A percentile compares a stretch with the other conserved stretches of the same genome.
Conservation (phyloP, 1,140 invertebrate genomes). For the Anoplophora glabripennis region DNA sequence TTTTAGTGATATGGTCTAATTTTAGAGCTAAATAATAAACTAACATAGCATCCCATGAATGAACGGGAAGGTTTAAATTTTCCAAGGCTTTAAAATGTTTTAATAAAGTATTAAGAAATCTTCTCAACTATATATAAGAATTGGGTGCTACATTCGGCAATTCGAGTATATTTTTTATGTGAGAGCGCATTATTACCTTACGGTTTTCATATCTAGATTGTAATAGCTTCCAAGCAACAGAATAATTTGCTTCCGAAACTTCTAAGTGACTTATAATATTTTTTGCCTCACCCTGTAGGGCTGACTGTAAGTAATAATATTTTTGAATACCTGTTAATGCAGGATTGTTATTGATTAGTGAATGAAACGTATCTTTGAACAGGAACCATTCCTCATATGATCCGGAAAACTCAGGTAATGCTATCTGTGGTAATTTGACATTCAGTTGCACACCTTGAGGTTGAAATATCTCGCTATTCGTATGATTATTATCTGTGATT, state of each 20-base stretch:
- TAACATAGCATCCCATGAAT: too few relatives aligned
- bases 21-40: too few relatives aligned
- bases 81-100: too few relatives aligned
- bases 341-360: constrained; percentile 9
- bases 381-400: neutral
- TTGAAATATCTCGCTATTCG: too few relatives aligned
- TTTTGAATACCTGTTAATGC: constrained; percentile 5
- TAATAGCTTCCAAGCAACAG: constrained; percentile 10
- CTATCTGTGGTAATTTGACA: too few relatives aligned
- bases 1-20: too few relatives aligned
- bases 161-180: constrained; percentile 3
- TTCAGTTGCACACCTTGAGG: too few relatives aligned
- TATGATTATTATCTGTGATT: too few relatives aligned
- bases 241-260: constrained; percentile 13
- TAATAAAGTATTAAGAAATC: too few relatives aligned
- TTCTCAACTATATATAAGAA: too few relatives aligned
- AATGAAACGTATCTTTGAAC: constrained; percentile 6
- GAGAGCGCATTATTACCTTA: neutral
- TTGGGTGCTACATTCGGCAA: neutral
- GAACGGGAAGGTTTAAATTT: too few relatives aligned
- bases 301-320: constrained; percentile 16
- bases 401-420: too few relatives aligned
- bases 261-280: constrained; percentile 1
- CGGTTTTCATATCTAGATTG: constrained; percentile 14
- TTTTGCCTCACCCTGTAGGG: constrained; percentile 10